These are phyloP conservation scores for Drosophila melanocephala DNA, from an alignment of 2,888 invertebrate species.

Conservation along the genomic window DNA sequence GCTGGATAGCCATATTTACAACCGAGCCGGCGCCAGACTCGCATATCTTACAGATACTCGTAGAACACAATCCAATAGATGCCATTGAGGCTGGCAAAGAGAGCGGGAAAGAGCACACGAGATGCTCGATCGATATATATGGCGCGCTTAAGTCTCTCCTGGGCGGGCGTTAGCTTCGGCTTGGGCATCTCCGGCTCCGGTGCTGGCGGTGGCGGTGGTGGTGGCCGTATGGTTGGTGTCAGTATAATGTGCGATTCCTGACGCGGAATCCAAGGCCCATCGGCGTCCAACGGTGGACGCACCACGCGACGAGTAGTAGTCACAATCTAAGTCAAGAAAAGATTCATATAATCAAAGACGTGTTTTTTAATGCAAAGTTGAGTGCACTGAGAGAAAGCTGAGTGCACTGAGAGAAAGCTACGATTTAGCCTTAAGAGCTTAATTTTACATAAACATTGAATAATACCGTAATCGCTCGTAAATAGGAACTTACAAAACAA, in stretches of 20 bases:
- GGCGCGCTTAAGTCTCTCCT: constrained; percentile 88
- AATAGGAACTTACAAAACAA: too few relatives aligned
- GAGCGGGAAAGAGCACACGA: constrained; percentile 89
- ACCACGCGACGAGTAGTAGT: constrained; percentile 79
- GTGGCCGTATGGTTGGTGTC: constrained; percentile 82
- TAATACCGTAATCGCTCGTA: too few relatives aligned
- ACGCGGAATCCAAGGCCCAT: constrained; percentile 85
- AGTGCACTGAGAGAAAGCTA: neutral
- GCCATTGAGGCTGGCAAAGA: constrained; percentile 89
- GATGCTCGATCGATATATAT: constrained; percentile 91
- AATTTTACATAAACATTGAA: neutral
- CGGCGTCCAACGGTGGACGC: constrained; percentile 82
- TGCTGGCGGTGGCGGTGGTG: constrained; percentile 79
- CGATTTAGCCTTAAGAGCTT: neutral
- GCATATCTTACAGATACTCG: constrained; percentile 88
- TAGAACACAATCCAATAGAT: constrained; percentile 91
- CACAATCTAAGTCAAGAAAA: constrained; percentile 56
- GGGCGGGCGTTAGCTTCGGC: constrained; percentile 86
- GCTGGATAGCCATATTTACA: constrained; percentile 58
- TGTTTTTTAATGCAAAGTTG: neutral
- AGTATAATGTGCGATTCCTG: constrained; percentile 85
- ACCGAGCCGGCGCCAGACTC: constrained; percentile 16
- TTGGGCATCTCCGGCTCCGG: constrained; percentile 83
- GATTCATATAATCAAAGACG: neutral
- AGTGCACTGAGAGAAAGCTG: neutral